Base-by-base conservation (phyloP, 2,113 vertebrate genomes). In the Cichladusa arquata region DNA sequence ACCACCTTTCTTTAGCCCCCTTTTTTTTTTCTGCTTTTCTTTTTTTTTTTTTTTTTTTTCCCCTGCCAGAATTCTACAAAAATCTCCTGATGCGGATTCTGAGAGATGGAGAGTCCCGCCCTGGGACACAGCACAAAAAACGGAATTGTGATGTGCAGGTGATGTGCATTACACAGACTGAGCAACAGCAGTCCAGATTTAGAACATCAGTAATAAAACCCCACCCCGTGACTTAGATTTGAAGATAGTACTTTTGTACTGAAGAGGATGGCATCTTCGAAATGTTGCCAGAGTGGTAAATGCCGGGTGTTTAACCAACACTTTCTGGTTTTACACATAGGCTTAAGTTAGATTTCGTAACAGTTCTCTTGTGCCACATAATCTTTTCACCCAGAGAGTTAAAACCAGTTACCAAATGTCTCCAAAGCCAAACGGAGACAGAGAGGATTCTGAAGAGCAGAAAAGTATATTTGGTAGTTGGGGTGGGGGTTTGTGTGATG, bases 151-250 rank as follows among this genome's bases (percentile, higher is more conserved):
- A 38, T 4, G 5, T 15, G 12, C 19, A 28, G 74, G 31, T 48
- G 8, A 29, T 23, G 24, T 14, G 28, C 1, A 0, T 45, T 25
- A 15, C 8, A 6, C 1, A 17, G 33, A 26, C n/a, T 4, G n/a
- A 69, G 45, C 31, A 53, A 33, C 53, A 12, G 24, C 20, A 4
- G 33, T 16, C 22, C 48, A 5, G 9, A 34, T 29, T 54, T 10
- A 44, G 24, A 72, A 80, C 84, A 69, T 11, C 1, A 14, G 19
- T 15, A 3, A 9, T n/a, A 20, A 34, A 57, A 34, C 11, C 5
- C 53, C 31, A 57, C 19, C 28, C 23, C 20, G 4, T 45, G n/a
- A 3, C 0, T 0, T 14, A 42, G 15, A 29, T 56, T 50, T 73
- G 47, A 67, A 81, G 48, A 23, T 34, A 19, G 9, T 16, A 5